Evolutionary conservation across 2,888 invertebrate genomes (phyloP).

Genomic region (Heteropelma amictum): DNA sequence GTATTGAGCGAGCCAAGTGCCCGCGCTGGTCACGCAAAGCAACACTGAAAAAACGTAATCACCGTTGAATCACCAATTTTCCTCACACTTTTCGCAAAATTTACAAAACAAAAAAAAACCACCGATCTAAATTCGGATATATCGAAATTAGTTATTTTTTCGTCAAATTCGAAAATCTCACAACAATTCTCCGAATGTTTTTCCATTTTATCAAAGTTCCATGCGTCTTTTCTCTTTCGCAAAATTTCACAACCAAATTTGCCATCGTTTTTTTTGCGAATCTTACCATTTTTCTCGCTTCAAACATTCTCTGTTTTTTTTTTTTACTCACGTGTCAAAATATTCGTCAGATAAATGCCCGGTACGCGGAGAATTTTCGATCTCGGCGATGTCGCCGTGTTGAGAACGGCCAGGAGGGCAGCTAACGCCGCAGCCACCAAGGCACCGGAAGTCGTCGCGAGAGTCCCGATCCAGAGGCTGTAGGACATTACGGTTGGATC

Average conservation of each 20-base stretch:
- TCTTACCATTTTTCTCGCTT: too few relatives aligned
- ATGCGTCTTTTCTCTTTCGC: too few relatives aligned
- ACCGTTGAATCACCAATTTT: too few relatives aligned
- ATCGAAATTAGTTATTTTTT: too few relatives aligned
- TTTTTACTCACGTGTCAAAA: constrained; percentile 86
- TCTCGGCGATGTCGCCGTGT: constrained; percentile 87
- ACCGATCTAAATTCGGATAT: too few relatives aligned
- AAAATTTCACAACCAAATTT: too few relatives aligned
- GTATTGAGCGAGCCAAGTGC: constrained; percentile 92
- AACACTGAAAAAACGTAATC: constrained; percentile 82
- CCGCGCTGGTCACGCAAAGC: constrained; percentile 86
- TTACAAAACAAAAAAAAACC: constrained; percentile 10
- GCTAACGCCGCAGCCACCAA: constrained; percentile 85
- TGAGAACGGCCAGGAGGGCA: constrained; percentile 88
- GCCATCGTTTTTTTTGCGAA: too few relatives aligned
- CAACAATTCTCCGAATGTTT: too few relatives aligned
- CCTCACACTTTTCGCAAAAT: constrained; percentile 7
- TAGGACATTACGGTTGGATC: constrained; percentile 84
- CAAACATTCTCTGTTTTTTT: too few relatives aligned
- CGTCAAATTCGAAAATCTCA: too few relatives aligned
- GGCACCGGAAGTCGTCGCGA: constrained; percentile 84
- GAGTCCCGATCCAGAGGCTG: constrained; percentile 87
- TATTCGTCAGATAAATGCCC: constrained; percentile 89
- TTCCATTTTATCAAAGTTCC: too few relatives aligned
- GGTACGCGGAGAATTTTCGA: constrained; percentile 83